Evolutionary conservation across 2,888 invertebrate species (phyloP).

Genomic region (Pheosia gnoma): DNA sequence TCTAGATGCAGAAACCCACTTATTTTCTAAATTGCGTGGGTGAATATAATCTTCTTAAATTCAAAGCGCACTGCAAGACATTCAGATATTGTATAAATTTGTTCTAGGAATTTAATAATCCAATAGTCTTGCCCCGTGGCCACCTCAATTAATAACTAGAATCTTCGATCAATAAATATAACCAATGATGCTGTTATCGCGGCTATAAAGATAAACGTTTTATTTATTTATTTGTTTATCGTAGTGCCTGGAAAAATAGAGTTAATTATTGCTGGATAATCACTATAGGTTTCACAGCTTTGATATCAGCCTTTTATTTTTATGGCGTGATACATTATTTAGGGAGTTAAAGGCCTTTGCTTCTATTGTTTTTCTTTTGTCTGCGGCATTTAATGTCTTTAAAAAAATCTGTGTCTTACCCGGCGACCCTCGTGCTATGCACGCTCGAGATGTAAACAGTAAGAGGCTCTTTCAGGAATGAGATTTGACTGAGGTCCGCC

Average conservation of each 20-base stretch:
- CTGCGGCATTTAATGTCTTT: no score
- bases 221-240: slow-evolving; percentile 4
- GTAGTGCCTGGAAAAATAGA: neutral
- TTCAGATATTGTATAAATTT: neutral
- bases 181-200: neutral
- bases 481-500: slow-evolving; percentile 61
- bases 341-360: neutral
- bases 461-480: slow-evolving; percentile 46
- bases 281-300: neutral
- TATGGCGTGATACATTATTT: neutral
- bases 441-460: slow-evolving; percentile 60
- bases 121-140: neutral
- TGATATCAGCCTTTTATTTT: neutral
- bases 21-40: no score
- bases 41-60: no score
- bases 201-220: slow-evolving; percentile 6
- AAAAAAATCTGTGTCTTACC: slow-evolving; percentile 45
- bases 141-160: neutral
- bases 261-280: neutral
- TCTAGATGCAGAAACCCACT: no score
- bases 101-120: neutral
- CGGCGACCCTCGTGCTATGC: slow-evolving; percentile 51
- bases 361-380: neutral
- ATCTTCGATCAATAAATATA: neutral
- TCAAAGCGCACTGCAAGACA: no score